phyloP scores from a whole-genome alignment of 92 coral and sea anemone genomes.

The Palythoa caribaeorum region DNA sequence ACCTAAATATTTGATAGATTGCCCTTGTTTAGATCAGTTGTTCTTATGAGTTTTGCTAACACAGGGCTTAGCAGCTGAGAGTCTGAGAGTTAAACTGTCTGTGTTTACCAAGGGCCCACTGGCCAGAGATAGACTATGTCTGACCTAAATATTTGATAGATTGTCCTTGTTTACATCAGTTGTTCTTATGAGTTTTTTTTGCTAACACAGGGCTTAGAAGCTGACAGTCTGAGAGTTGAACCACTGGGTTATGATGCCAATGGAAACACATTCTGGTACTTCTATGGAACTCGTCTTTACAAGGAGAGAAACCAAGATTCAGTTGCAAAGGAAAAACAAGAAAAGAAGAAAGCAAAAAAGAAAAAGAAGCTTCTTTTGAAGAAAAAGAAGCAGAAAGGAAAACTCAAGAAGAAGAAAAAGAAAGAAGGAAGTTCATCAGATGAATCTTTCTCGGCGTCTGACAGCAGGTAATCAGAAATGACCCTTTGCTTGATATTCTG shows the following conservation, averaged over 20 bases:
- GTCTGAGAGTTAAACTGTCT: not conserved
- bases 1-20: not conserved
- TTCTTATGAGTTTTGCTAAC: not conserved
- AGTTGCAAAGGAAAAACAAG: conserved; percentile 64
- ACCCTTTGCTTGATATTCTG: no score
- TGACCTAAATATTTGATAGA: not conserved
- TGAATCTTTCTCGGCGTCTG: conserved; percentile 77
- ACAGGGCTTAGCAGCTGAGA: conserved; percentile 61
- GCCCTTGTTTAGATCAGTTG: not conserved
- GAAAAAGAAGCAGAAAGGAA: conserved; percentile 79
- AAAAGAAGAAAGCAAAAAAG: conserved; percentile 77
- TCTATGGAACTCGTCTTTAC: conserved; percentile 94
- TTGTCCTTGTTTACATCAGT: not conserved
- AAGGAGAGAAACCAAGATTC: conserved; percentile 72
- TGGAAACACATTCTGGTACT: conserved; percentile 91
- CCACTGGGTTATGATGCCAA: conserved; percentile 91
- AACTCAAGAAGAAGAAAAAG: conserved; percentile 79
- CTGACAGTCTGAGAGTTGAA: conserved; percentile 97
- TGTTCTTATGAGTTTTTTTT: not conserved
- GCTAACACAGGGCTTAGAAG: conserved; percentile 81
- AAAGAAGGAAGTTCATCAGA: conserved; percentile 70
- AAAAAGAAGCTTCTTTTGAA: conserved; percentile 72
- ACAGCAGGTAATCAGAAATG: conserved; percentile 55
- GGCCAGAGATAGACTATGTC: not conserved
- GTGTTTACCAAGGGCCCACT: not conserved